Conservation (phyloP, 2,888 invertebrate genomes). For the Cosmopolites sordidus region DNA sequence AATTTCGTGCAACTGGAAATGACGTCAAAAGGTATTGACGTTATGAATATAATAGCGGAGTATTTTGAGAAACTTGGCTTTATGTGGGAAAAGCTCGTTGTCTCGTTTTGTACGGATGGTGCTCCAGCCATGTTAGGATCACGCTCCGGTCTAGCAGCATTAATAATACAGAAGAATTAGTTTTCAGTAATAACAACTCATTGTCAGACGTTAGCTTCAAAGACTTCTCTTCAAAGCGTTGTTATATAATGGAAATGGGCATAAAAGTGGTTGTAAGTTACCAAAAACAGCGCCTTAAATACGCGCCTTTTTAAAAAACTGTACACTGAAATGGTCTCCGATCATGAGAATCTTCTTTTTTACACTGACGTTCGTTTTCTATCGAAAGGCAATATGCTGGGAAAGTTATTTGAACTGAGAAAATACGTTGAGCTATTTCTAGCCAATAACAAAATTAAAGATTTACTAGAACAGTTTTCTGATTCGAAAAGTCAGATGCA, state of each 20-base stretch:
- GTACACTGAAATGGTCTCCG: not conserved
- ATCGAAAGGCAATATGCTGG: conserved; percentile 20
- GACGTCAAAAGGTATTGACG: conserved; percentile 19
- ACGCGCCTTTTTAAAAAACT: conserved; percentile 14
- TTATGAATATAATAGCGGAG: conserved; percentile 18
- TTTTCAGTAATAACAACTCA: conserved; percentile 27
- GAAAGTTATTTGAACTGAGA: conserved; percentile 18
- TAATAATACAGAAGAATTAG: conserved; percentile 27
- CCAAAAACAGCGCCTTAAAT: conserved; percentile 21
- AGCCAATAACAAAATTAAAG: conserved; percentile 9
- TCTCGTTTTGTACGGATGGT: conserved; percentile 20
- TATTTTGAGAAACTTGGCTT: not conserved
- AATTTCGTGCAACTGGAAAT: conserved; percentile 28
- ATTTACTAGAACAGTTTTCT: conserved; percentile 13
- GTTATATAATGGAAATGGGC: conserved; percentile 16
- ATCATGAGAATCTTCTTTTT: conserved; percentile 6
- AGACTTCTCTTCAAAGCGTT: conserved; percentile 22
- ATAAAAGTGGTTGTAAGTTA: conserved; percentile 30
- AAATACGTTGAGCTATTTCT: conserved; percentile 12
- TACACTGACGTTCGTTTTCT: conserved; percentile 15
- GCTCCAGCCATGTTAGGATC: conserved; percentile 29
- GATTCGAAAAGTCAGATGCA: conserved; percentile 6
- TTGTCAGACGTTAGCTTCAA: conserved; percentile 20
- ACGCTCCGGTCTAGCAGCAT: conserved; percentile 16
- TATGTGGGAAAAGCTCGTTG: conserved; percentile 6